phyloP scores from a whole-genome alignment of 2,888 invertebrate species.

The Coenonympha arcania region DNA sequence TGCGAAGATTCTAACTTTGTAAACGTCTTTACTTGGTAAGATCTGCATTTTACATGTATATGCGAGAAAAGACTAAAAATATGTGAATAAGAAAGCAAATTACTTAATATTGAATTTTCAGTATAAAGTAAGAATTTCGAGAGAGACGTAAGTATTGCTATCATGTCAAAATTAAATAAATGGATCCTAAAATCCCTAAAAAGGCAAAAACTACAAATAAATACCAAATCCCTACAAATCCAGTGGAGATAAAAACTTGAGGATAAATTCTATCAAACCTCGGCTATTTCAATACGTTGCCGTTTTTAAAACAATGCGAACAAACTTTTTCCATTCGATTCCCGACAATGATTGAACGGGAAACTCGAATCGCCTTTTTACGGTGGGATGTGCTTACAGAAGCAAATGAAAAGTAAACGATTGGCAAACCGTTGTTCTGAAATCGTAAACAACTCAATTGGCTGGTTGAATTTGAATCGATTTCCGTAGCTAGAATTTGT shows the following conservation, averaged over 20 bases:
- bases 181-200: too few species aligned
- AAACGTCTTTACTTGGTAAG: background rate
- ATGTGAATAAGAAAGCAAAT: too few species aligned
- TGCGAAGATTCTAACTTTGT: background rate
- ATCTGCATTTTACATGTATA: too few species aligned
- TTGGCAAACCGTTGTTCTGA: background rate
- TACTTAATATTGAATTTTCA: too few species aligned
- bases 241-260: background rate
- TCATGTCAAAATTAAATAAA: too few species aligned
- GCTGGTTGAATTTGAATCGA: background rate
- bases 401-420: slow-evolving; percentile 26
- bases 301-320: slow-evolving; percentile 10
- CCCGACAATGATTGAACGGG: slow-evolving; percentile 23
- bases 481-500: background rate
- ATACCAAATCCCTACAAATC: background rate
- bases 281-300: background rate
- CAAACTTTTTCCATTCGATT: slow-evolving; percentile 20
- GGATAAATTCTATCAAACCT: background rate
- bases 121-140: too few species aligned
- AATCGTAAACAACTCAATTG: slow-evolving; percentile 4
- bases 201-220: background rate
- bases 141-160: too few species aligned
- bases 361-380: slow-evolving; percentile 26
- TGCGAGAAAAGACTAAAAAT: too few species aligned
- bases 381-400: slow-evolving; percentile 26